Percentiles rank a stretch among this genome's conserved stretches.
Conservation (phyloP, 2,797 vertebrate species). For the Melanogrammus aeglefinus region DNA sequence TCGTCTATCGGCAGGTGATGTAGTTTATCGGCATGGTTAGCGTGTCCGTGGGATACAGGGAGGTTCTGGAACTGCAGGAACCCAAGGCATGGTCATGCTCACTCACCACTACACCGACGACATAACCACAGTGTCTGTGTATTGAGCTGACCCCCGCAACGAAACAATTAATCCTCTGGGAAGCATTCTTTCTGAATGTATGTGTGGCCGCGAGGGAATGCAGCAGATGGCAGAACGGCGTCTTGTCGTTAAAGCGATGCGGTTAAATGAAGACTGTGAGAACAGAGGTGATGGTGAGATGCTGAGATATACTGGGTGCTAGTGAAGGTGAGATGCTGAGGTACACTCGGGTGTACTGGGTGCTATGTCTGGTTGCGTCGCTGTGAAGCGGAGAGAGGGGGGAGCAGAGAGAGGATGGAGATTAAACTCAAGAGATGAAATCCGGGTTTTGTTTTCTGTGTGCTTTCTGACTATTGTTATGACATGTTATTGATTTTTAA, state of each 20-base stretch:
- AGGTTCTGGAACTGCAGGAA: not conserved
- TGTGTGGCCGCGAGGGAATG: not conserved
- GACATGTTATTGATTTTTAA: slow-evolving; percentile 3
- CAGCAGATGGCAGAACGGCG: not conserved
- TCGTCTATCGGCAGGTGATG: not conserved
- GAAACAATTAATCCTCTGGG: not conserved
- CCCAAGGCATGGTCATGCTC: not conserved
- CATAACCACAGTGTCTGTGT: not conserved
- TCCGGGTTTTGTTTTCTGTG: not conserved
- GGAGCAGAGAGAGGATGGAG: not conserved
- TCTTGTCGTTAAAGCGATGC: not conserved
- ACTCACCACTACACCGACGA: not conserved
- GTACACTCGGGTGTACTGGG: not conserved
- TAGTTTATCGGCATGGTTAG: not conserved
- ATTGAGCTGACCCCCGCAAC: not conserved
- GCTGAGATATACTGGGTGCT: not conserved
- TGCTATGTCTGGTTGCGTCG: not conserved
- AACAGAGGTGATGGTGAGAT: not conserved
- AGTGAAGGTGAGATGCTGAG: not conserved
- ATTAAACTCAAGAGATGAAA: not conserved
- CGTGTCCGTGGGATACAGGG: not conserved
- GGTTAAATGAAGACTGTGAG: not conserved
- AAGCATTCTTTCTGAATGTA: not conserved
- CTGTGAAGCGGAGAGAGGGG: not conserved
- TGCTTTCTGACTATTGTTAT: not conserved